A percentile compares a stretch with the other conserved stretches of the same genome.
Conservation (phyloP, 1,140 invertebrate species). For the Dendroctonus ponderosae region DNA sequence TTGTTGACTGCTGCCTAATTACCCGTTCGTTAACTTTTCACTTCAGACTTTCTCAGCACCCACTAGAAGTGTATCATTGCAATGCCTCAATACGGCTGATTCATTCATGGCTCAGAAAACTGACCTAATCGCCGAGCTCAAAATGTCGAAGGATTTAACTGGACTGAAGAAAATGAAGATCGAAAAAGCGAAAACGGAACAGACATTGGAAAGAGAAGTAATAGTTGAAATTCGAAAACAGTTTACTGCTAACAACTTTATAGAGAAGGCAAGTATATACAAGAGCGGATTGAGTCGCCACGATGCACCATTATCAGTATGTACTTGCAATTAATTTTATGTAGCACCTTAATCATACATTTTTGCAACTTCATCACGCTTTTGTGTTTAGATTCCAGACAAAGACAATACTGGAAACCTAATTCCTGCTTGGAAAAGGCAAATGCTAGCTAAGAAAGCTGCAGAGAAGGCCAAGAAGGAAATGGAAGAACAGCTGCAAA, state of each 20-base stretch:
- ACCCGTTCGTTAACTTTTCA: slow-evolving; percentile 2
- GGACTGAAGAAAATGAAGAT: slow-evolving; percentile 89
- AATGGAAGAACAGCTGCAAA: slow-evolving; percentile 77
- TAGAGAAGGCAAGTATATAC: slow-evolving; percentile 72
- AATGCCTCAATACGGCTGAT: slow-evolving; percentile 62
- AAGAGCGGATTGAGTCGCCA: not conserved
- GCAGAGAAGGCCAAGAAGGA: slow-evolving; percentile 89
- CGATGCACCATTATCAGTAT: not conserved
- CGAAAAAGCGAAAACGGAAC: slow-evolving; percentile 78
- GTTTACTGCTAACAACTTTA: slow-evolving; percentile 83
- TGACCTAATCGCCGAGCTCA: slow-evolving; percentile 85
- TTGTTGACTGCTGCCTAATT: slow-evolving; percentile 53
- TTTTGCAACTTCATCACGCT: not conserved
- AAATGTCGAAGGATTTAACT: slow-evolving; percentile 85
- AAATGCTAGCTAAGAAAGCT: slow-evolving; percentile 90
- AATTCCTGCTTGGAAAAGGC: slow-evolving; percentile 91
- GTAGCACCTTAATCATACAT: slow-evolving; percentile 1
- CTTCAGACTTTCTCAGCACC: slow-evolving; percentile 72
- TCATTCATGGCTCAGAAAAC: slow-evolving; percentile 76
- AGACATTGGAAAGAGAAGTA: slow-evolving; percentile 73
- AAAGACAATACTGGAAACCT: slow-evolving; percentile 82
- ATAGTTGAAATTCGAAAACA: slow-evolving; percentile 79
- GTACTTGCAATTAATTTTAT: not conserved
- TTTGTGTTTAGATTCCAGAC: slow-evolving; percentile 72
- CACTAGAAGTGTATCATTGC: slow-evolving; percentile 68